Evolutionary conservation across 2,113 vertebrate genomes (phyloP).

Genomic region (Chlorodrepanis virens): DNA sequence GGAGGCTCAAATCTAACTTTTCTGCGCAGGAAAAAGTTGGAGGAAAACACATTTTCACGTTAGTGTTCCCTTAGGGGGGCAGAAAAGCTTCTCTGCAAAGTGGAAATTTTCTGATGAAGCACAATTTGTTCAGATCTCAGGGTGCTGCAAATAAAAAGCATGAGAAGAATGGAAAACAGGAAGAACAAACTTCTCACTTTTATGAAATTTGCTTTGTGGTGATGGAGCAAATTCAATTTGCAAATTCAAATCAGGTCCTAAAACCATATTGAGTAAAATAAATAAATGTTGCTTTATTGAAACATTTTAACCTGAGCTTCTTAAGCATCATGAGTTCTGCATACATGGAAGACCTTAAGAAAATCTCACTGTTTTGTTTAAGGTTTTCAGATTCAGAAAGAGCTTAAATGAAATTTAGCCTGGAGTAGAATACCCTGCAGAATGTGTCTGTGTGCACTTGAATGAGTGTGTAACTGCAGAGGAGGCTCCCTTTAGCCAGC

Average conservation of each 20-base stretch:
- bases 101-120: background rate
- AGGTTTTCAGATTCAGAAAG: background rate
- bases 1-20: background rate
- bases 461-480: background rate
- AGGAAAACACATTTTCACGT: background rate
- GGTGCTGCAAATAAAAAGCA: background rate
- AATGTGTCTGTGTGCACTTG: background rate
- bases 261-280: background rate
- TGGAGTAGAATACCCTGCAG: background rate
- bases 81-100: background rate
- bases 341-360: background rate
- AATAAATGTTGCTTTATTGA: background rate
- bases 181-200: background rate
- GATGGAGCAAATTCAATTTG: background rate
- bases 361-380: background rate
- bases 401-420: background rate
- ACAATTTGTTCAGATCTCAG: background rate
- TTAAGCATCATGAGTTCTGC: background rate
- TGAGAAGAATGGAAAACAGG: background rate
- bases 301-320: background rate
- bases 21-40: background rate
- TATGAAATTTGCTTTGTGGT: background rate
- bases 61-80: background rate
- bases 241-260: background rate
- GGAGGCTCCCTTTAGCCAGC: background rate